Evolutionary conservation across 2,888 invertebrate species (phyloP).

Genomic region (Leptopilina myrica): DNA sequence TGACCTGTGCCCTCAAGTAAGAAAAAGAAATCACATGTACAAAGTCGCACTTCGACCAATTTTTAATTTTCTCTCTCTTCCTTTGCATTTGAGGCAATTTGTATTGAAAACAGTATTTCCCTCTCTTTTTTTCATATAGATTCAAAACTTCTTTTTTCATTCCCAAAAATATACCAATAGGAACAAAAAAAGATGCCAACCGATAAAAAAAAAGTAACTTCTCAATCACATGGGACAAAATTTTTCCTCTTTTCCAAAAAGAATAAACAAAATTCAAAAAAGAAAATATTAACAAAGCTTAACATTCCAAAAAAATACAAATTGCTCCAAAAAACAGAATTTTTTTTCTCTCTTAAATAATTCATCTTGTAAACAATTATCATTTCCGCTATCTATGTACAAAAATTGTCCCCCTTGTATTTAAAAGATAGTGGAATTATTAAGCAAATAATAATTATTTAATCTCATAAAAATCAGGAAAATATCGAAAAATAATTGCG

Average conservation of each 20-base stretch:
- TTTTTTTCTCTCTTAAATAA: background rate
- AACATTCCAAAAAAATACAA: background rate
- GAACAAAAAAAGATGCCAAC: too few species aligned
- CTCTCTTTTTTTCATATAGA: background rate
- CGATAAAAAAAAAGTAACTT: too few species aligned
- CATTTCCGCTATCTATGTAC: constrained; percentile 18
- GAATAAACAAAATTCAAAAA: too few species aligned
- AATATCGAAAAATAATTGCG: constrained; percentile 53
- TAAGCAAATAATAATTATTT: background rate
- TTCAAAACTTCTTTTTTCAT: too few species aligned
- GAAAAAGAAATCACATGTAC: constrained; percentile 63
- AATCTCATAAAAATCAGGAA: constrained; percentile 25
- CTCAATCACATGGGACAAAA: too few species aligned
- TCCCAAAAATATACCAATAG: too few species aligned
- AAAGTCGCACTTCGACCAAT: constrained; percentile 65
- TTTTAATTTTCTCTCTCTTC: constrained; percentile 38
- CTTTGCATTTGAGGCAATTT: background rate
- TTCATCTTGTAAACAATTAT: background rate
- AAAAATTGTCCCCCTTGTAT: constrained; percentile 25
- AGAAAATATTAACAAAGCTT: background rate
- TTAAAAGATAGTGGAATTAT: constrained; percentile 14
- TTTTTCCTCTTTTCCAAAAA: too few species aligned
- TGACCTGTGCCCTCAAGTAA: constrained; percentile 66
- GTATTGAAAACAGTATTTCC: background rate
- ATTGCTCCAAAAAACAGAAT: background rate